phyloP scores from a whole-genome alignment of 2,888 invertebrate genomes.

The Panzeria rudis region DNA sequence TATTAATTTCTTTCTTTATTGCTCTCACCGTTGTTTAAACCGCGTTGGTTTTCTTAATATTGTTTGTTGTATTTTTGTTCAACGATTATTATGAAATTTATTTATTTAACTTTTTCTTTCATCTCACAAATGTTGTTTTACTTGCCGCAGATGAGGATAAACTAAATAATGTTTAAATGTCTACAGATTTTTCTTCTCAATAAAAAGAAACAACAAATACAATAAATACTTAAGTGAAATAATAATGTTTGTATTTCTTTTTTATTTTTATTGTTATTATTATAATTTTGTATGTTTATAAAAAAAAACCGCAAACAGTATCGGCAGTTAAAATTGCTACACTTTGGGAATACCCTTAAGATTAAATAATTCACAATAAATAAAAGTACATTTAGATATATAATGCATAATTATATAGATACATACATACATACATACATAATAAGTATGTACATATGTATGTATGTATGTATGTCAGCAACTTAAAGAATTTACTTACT shows the following conservation, averaged over 20 bases:
- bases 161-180: conserved; percentile 53
- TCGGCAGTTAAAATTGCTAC: conserved; percentile 12
- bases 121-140: conserved; percentile 37
- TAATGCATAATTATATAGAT: background rate
- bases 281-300: conserved; percentile 48
- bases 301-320: conserved; percentile 47
- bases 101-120: conserved; percentile 32
- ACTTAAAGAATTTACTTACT: background rate
- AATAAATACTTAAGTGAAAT: conserved; percentile 39
- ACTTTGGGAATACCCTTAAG: conserved; percentile 32
- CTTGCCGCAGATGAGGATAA: conserved; percentile 52
- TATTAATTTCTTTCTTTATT: conserved; percentile 15
- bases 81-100: conserved; percentile 32
- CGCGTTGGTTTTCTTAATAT: conserved; percentile 17
- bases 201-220: conserved; percentile 32
- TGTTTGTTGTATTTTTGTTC: conserved; percentile 8
- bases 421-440: background rate
- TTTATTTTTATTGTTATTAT: conserved; percentile 25
- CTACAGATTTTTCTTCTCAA: conserved; percentile 56
- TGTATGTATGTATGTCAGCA: background rate
- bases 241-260: conserved; percentile 49
- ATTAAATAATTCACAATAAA: conserved; percentile 38
- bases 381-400: conserved; percentile 3
- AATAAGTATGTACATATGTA: background rate
- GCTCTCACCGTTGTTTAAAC: conserved; percentile 32